Base-by-base conservation (phyloP, 1,140 invertebrate species). In the Drosophila mayri region DNA sequence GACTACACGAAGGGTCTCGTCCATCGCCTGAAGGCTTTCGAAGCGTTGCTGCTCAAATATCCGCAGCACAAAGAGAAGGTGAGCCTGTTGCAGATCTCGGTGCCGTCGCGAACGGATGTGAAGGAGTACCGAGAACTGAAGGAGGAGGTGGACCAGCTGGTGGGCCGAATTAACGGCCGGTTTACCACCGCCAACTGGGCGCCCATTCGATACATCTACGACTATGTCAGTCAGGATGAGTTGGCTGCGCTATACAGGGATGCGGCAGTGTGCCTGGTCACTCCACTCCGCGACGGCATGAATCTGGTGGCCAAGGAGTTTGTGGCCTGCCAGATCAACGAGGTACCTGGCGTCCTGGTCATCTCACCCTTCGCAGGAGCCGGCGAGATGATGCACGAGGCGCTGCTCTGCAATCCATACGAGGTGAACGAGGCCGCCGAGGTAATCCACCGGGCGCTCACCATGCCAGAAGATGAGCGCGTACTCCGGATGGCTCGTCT, bases 271-370 rank as follows among this genome's bases (percentile, higher is more conserved):
- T 97, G 96, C 20, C 92, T 98, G 18, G 97, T 98, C 0, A 98
- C 97, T 0, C 97, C 97, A 0, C 92, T 98, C 0, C 93, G 97
- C 46, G 97, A 98, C 91, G 97, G 97, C 47, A 98, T 98, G 97
- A 98, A 98, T 93, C 94, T 98, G 46, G 97, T 98, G 0, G 97
- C 97, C 7, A 98, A 98, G 93, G 97, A 98, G 92, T 98, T 97
- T 85, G 97, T 98, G 3, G 97, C 97, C 7, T 98, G 97, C 90
- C 97, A 98, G 93, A 98, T 98, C 10, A 97, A 97, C 72, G 95
- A 95, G 14, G 95, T 96, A 0, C 97, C 97, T 0, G 97, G 97
- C 9, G 97, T 98, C 0, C 92, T 98, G 7, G 97, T 98, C 46
- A 95, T 98, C 4, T 98, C 97, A 2, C 97, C 97, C 0, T 98